phyloP scores from a whole-genome alignment of 1,140 invertebrate genomes.

The Drosophila virilis region DNA sequence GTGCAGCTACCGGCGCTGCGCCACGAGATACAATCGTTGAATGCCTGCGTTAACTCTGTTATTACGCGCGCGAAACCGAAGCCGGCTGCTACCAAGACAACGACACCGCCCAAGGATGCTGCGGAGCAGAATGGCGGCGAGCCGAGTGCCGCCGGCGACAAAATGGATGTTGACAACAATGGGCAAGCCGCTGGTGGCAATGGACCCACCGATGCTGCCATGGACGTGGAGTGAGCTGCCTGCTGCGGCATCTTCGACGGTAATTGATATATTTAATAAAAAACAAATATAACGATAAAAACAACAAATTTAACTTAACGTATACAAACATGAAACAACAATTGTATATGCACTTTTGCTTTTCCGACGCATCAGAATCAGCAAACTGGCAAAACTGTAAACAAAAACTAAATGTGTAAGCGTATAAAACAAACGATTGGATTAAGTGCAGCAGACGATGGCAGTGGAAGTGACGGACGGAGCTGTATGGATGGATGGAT shows the following conservation, averaged over 20 bases:
- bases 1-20: conserved; percentile 91
- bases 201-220: conserved; percentile 40
- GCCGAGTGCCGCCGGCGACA: conserved; percentile 48
- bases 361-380: conserved; percentile 44
- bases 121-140: conserved; percentile 78
- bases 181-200: conserved; percentile 41
- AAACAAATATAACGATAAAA: conserved; percentile 56
- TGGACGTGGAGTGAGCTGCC: conserved; percentile 67
- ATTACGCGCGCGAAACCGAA: conserved; percentile 84
- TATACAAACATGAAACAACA: conserved; percentile 38
- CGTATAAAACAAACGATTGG: conserved; percentile 41
- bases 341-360: conserved; percentile 65
- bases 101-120: conserved; percentile 69
- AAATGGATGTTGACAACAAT: conserved; percentile 71
- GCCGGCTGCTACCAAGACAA: conserved; percentile 69
- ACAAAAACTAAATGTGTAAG: conserved; percentile 51
- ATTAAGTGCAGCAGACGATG: conserved; percentile 40
- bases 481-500: conserved; percentile 11
- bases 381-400: conserved; percentile 38
- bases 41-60: conserved; percentile 79
- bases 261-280: conserved; percentile 46
- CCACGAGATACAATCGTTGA: conserved; percentile 87
- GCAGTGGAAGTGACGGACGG: conserved; percentile 10
- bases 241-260: conserved; percentile 20
- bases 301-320: conserved; percentile 39